Conservation (phyloP, 2,888 invertebrate species). For the Muschampia staudingeri region DNA sequence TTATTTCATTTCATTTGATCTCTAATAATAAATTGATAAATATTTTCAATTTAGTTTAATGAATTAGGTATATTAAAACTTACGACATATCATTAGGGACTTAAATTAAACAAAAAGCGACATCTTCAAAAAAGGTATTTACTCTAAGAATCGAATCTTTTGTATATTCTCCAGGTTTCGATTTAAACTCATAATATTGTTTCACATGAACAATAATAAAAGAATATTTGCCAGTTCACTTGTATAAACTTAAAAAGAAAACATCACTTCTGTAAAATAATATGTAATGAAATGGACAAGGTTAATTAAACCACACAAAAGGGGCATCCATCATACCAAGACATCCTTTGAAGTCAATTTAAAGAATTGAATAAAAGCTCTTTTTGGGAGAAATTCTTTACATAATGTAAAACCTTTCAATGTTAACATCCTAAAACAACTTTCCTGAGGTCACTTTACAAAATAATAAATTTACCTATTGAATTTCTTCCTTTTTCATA, state of each 20-base stretch:
- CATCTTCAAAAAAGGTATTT: no score
- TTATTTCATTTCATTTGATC: no score
- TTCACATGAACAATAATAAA: no score
- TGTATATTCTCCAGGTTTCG: no score
- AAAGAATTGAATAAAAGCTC: constrained; percentile 32
- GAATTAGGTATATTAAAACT: no score
- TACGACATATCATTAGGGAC: no score
- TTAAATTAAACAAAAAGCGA: no score
- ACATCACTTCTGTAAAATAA: background rate
- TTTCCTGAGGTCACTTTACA: constrained; percentile 2
- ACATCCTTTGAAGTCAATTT: constrained; percentile 34
- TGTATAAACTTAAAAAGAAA: background rate
- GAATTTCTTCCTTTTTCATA: background rate
- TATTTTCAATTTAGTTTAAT: no score
- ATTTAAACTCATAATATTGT: no score
- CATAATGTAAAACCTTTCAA: constrained; percentile 42
- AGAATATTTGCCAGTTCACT: background rate
- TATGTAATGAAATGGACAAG: constrained; percentile 3
- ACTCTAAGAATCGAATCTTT: no score
- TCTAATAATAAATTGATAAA: no score
- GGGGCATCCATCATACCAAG: constrained; percentile 27
- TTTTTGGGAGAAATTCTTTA: constrained; percentile 26
- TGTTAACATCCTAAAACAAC: constrained; percentile 49
- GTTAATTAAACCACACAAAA: background rate
- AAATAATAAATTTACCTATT: background rate